Percentiles rank a stretch among this genome's conserved stretches.
These are phyloP conservation scores for Karalla daura DNA, from an alignment of 2,797 vertebrate species.

Conservation along the genomic window DNA sequence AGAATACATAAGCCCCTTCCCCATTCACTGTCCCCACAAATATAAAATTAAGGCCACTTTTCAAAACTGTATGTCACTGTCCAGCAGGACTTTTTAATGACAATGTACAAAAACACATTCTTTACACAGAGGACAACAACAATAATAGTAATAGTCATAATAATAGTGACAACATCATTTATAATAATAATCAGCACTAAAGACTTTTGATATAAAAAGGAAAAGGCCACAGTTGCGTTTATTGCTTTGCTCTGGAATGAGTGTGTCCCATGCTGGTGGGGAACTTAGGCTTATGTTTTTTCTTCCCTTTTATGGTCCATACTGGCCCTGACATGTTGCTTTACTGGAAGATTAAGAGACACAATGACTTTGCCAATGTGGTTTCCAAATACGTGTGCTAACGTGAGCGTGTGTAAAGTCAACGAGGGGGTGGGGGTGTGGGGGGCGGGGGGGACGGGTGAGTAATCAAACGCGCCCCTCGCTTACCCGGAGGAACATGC, in stretches of 20 bases:
- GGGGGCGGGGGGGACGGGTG: conserved; percentile 1
- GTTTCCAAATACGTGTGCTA: conserved; percentile 49
- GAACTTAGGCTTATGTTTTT: conserved; percentile 25
- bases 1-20: conserved; percentile 74
- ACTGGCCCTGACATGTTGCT: conserved; percentile 63
- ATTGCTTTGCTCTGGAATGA: conserved; percentile 50
- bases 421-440: conserved; percentile 33
- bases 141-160: conserved; percentile 82
- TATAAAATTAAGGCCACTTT: conserved; percentile 87
- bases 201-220: conserved; percentile 70
- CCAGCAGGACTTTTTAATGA: conserved; percentile 88
- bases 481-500: conserved; percentile 58
- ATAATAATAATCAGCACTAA: conserved; percentile 66
- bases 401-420: conserved; percentile 43
- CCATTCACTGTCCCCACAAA: conserved; percentile 81
- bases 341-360: conserved; percentile 54
- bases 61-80: conserved; percentile 86
- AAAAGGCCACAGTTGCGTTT: conserved; percentile 55
- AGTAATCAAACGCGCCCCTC: conserved; percentile 38
- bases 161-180: conserved; percentile 79
- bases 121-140: conserved; percentile 81
- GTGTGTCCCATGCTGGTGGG: conserved; percentile 45
- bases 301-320: conserved; percentile 61
- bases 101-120: conserved; percentile 84
- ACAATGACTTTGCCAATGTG: conserved; percentile 37